Percentiles rank a stretch among this genome's conserved stretches.
Evolutionary conservation across 2,888 invertebrate genomes (phyloP).

Genomic region (Andrena fulva): DNA sequence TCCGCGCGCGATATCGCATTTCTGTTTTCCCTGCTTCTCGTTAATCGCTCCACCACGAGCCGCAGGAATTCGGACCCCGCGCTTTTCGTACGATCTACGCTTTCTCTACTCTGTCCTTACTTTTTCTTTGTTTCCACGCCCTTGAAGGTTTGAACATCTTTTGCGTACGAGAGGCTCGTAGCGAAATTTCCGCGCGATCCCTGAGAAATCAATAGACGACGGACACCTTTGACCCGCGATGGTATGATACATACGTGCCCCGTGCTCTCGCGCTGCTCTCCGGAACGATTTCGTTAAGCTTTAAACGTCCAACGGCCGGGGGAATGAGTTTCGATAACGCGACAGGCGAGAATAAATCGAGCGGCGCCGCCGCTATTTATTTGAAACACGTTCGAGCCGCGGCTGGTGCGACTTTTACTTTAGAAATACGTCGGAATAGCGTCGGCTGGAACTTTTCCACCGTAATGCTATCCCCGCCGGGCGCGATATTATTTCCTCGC

Average conservation of each 20-base stretch:
- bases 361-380: not conserved
- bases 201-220: not conserved
- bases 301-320: not conserved
- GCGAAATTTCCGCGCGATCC: not conserved
- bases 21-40: not conserved
- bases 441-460: not conserved
- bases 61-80: constrained; percentile 6
- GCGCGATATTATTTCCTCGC: constrained; percentile 20
- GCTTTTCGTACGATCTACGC: not conserved
- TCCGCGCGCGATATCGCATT: too few relatives aligned
- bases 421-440: constrained; percentile 1
- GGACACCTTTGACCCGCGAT: not conserved
- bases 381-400: not conserved
- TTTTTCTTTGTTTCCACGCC: not conserved
- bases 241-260: not conserved
- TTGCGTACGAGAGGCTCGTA: not conserved
- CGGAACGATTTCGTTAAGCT: not conserved
- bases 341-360: not conserved
- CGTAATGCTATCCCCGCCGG: not conserved
- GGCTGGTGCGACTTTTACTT: constrained; percentile 10
- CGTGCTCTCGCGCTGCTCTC: not conserved
- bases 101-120: not conserved
- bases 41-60: constrained; percentile 32
- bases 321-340: not conserved
- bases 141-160: not conserved